Percentiles rank a stretch among this genome's conserved stretches.
These are phyloP conservation scores for Merluccius polli DNA, from an alignment of 2,797 vertebrate species.

Conservation along the genomic window DNA sequence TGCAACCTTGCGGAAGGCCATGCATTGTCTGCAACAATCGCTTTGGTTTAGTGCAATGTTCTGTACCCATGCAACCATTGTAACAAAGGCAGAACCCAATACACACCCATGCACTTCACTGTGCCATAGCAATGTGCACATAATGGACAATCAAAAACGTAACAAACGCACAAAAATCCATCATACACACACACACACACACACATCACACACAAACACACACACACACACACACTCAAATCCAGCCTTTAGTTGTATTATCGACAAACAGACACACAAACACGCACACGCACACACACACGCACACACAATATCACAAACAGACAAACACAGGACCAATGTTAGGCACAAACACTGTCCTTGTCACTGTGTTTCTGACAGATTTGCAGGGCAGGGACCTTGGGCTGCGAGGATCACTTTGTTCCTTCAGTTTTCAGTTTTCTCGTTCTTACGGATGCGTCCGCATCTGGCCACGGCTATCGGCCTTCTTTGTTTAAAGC, in stretches of 20 bases:
- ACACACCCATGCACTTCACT: neutral
- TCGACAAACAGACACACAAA: neutral
- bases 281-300: conserved; percentile 9
- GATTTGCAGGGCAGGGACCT: conserved; percentile 43
- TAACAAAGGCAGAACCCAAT: neutral
- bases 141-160: neutral
- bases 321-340: neutral
- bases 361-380: conserved; percentile 32
- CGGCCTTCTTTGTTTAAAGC: neutral
- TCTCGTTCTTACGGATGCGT: conserved; percentile 27
- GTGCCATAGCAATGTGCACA: neutral
- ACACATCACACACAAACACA: neutral
- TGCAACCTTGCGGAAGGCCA: neutral
- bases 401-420: conserved; percentile 26
- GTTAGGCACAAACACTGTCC: conserved; percentile 10
- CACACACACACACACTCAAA: neutral
- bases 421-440: conserved; percentile 37
- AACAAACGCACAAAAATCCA: neutral
- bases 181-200: neutral
- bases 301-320: conserved; percentile 14
- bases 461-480: conserved; percentile 12
- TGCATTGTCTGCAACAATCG: neutral
- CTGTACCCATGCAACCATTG: neutral
- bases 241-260: neutral
- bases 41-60: neutral